These are phyloP conservation scores for Rhinella marina DNA, from an alignment of 2,797 vertebrate species.

Conservation along the genomic window DNA sequence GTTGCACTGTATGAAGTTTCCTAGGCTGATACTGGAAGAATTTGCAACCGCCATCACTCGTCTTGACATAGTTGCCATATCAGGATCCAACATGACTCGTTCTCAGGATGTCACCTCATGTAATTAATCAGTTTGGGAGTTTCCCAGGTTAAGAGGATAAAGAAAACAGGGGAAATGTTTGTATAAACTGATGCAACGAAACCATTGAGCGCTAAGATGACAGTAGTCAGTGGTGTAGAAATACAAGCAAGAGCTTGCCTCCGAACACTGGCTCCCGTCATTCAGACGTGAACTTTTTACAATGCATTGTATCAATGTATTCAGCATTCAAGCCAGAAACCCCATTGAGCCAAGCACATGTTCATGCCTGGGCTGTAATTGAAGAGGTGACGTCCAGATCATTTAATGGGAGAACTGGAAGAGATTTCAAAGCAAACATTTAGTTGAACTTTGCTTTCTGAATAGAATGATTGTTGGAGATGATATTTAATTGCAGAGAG, in stretches of 20 bases:
- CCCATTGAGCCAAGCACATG: slow-evolving; percentile 35
- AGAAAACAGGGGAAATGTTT: slow-evolving; percentile 54
- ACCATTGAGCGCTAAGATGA: slow-evolving; percentile 35
- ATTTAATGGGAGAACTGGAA: slow-evolving; percentile 38
- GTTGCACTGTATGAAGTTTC: neutral
- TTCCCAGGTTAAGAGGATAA: slow-evolving; percentile 48
- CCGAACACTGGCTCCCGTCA: slow-evolving; percentile 9
- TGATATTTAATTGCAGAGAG: slow-evolving; percentile 28
- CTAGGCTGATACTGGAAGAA: neutral
- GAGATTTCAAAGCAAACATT: slow-evolving; percentile 28
- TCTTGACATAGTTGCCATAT: neutral
- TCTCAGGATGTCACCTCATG: slow-evolving; percentile 1
- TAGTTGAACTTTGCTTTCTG: slow-evolving; percentile 24
- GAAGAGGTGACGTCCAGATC: slow-evolving; percentile 15
- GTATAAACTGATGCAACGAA: slow-evolving; percentile 19
- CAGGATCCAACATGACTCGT: neutral
- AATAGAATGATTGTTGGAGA: slow-evolving; percentile 10
- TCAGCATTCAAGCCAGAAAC: slow-evolving; percentile 27
- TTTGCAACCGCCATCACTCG: neutral
- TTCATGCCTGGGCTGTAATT: slow-evolving; percentile 30
- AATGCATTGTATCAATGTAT: slow-evolving; percentile 36
- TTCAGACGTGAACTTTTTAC: slow-evolving; percentile 1
- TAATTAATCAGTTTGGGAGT: slow-evolving; percentile 40
- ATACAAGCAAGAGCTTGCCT: slow-evolving; percentile 40
- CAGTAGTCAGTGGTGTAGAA: slow-evolving; percentile 45